Evolutionary conservation across 2,888 invertebrate genomes (phyloP).

Genomic region (Leptopilina syphax): DNA sequence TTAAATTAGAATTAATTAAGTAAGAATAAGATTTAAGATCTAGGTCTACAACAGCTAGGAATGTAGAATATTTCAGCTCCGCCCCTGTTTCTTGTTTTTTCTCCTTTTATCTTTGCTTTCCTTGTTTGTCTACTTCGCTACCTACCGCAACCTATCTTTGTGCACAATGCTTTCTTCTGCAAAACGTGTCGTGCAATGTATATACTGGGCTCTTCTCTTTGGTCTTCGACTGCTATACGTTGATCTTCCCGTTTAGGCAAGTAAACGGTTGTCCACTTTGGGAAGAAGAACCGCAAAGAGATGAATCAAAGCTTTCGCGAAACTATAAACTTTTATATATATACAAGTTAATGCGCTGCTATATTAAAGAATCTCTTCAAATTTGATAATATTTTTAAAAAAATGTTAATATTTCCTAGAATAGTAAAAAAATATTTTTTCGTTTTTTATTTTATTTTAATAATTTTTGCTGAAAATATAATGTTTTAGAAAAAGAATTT

Average conservation of each 20-base stretch:
- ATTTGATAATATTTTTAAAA: not conserved
- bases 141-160: slow-evolving; percentile 46
- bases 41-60: not conserved
- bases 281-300: slow-evolving; percentile 45
- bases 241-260: slow-evolving; percentile 58
- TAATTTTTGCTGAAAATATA: too few species aligned
- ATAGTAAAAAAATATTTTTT: too few species aligned
- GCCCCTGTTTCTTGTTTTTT: slow-evolving; percentile 38
- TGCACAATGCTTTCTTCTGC: slow-evolving; percentile 36
- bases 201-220: slow-evolving; percentile 44
- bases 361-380: slow-evolving; percentile 20
- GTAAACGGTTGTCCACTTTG: slow-evolving; percentile 56
- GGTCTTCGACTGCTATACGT: slow-evolving; percentile 44
- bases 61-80: slow-evolving; percentile 42
- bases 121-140: slow-evolving; percentile 48
- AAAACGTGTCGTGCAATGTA: slow-evolving; percentile 39
- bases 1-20: not conserved
- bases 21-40: not conserved
- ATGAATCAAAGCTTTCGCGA: slow-evolving; percentile 43
- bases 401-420: too few species aligned
- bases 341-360: slow-evolving; percentile 13
- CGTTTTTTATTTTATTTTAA: too few species aligned
- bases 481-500: too few species aligned
- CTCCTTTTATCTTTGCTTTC: slow-evolving; percentile 38
- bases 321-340: not conserved